phyloP scores from a whole-genome alignment of 1,140 invertebrate genomes.

The Papilio polytes region DNA sequence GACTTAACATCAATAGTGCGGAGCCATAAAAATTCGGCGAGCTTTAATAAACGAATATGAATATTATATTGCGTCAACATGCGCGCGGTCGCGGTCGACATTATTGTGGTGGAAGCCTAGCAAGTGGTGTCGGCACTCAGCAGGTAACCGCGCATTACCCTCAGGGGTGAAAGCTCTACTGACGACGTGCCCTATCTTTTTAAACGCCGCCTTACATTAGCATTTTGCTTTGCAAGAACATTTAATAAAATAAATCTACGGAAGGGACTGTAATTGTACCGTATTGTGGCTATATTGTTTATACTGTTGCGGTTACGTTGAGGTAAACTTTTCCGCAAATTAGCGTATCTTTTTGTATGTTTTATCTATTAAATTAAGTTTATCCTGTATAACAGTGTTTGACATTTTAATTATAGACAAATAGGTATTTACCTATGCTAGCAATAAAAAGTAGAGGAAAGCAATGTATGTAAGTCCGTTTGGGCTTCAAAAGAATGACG shows the following conservation, averaged over 20 bases:
- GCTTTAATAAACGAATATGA: constrained; percentile 21
- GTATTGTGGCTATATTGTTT: neutral
- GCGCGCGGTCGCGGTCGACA: neutral
- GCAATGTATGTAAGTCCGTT: neutral
- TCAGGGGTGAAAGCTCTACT: constrained; percentile 28
- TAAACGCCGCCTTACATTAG: constrained; percentile 28
- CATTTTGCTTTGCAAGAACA: constrained; percentile 13
- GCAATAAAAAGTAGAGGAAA: neutral
- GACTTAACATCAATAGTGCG: neutral
- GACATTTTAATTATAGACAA: neutral
- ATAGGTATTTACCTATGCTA: neutral
- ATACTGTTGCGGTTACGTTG: neutral
- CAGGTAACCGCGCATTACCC: constrained; percentile 35
- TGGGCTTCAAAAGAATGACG: neutral
- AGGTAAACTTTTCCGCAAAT: neutral
- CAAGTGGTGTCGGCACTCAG: constrained; percentile 19
- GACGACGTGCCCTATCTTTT: constrained; percentile 39
- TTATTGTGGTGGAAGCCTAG: constrained; percentile 1
- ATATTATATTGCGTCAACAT: constrained; percentile 31
- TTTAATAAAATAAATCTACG: constrained; percentile 19
- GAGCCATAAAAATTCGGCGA: constrained; percentile 25
- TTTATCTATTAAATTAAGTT: too few relatives aligned
- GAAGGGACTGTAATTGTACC: neutral
- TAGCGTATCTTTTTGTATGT: neutral
- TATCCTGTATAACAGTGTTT: too few relatives aligned